A percentile compares a stretch with the other conserved stretches of the same genome.
Evolutionary conservation across 2,797 vertebrate species (phyloP).

Genomic region (Luscinia megarhynchos): DNA sequence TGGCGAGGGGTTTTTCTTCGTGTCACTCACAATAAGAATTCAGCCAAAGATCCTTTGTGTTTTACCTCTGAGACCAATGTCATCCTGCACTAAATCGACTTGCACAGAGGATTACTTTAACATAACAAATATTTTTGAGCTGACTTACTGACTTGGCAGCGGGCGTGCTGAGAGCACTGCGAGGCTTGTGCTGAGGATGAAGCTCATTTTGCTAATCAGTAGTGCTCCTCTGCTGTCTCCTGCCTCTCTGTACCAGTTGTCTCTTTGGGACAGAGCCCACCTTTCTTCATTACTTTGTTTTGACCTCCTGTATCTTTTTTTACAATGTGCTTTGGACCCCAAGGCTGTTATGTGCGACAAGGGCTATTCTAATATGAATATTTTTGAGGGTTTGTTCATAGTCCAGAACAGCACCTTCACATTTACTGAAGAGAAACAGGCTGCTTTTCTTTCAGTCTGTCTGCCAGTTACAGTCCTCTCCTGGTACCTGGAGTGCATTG

Average conservation of each 20-base stretch:
- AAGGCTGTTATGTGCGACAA: background rate
- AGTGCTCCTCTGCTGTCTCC: background rate
- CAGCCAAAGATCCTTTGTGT: constrained; percentile 17
- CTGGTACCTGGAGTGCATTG: background rate
- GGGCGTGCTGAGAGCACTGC: background rate
- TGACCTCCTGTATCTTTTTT: background rate
- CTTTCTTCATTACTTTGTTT: background rate
- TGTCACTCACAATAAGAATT: constrained; percentile 24
- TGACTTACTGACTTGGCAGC: background rate
- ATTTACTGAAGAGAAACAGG: background rate
- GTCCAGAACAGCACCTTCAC: background rate
- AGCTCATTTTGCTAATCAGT: background rate
- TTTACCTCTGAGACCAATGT: background rate
- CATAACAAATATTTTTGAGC: constrained; percentile 28
- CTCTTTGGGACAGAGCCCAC: background rate
- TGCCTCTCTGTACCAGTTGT: background rate
- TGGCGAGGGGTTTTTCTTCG: background rate
- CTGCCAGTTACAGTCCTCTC: background rate
- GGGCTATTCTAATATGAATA: background rate
- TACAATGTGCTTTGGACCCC: background rate
- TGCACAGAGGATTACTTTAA: constrained; percentile 17
- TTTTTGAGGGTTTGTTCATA: background rate
- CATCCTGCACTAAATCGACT: background rate
- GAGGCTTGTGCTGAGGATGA: background rate
- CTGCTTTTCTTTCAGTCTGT: background rate